A percentile compares a stretch with the other conserved stretches of the same genome.
Evolutionary conservation across 1,140 invertebrate genomes (phyloP).

Genomic region (Diplogasteroides magnus): DNA sequence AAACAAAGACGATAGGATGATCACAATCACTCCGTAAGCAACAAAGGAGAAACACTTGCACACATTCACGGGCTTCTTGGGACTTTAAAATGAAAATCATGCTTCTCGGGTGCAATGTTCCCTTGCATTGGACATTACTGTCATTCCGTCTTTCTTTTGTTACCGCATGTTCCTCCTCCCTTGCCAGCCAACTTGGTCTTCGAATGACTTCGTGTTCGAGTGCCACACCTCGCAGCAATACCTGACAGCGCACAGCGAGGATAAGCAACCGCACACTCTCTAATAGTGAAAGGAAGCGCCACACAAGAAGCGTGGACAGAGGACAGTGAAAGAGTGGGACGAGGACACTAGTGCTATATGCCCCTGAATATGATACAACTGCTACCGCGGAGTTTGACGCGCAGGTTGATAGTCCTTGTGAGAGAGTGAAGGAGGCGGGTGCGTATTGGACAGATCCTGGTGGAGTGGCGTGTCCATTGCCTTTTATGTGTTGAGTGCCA

Average conservation of each 20-base stretch:
- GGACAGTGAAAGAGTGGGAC: background rate
- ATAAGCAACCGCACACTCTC: no score
- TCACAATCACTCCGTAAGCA: no score
- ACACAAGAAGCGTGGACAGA: constrained; percentile 4
- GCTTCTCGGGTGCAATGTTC: no score
- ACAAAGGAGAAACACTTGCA: no score
- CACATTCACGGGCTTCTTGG: no score
- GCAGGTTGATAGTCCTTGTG: background rate
- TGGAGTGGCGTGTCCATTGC: background rate
- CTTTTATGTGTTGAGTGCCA: background rate
- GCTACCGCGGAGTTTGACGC: background rate
- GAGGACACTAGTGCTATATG: background rate
- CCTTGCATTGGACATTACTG: no score
- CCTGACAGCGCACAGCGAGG: no score
- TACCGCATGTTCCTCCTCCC: background rate
- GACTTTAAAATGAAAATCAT: no score
- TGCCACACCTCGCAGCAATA: background rate
- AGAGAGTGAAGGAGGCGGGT: background rate
- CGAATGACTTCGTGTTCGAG: background rate
- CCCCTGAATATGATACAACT: background rate
- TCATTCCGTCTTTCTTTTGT: no score
- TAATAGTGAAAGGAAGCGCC: background rate
- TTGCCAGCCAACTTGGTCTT: background rate
- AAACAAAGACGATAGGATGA: no score
- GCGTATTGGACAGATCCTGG: background rate